Base-by-base conservation (phyloP, 2,113 vertebrate species). In the Gorsachius goisagi region DNA sequence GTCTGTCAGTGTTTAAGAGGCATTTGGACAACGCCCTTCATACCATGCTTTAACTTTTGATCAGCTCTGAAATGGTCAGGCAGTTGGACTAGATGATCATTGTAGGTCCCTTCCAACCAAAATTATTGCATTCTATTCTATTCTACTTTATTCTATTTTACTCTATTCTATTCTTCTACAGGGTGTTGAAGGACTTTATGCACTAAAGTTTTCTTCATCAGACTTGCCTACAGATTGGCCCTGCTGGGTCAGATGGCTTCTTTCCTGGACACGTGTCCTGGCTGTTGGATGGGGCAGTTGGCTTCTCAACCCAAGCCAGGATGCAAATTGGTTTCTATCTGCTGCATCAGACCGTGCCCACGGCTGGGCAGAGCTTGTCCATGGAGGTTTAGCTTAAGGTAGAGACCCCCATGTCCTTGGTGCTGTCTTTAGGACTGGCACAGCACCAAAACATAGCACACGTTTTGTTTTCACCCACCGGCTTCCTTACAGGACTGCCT, bases 381-480 rank as follows among this genome's bases (percentile, higher is more conserved):
- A 0, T 4, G 7, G 19, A 52, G 11, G 5, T 60, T 49, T 63
- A 89, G 45, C 50, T 33, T 0, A 1, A 50, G 73, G 35, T 20
- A 47, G 10, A 0, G 0, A 27, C 15, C 21, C 30, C 32, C 4
- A 3, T 21, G 59, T 27, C 53, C 67, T 83, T 33, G 21, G 20
- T 64, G 67, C 16, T 56, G 23, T n/a, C 35, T 27, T 76, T 69
- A 33, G 45, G 33, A 26, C 41, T 32, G 45, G 6, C 26, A 24
- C 7, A 15, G 4, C 1, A 6, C 22, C 33, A 58, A n/a, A 63
- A 68, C 16, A 30, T 0, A 75, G 20, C 52, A 15, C 0, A 0
- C 12, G 11, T 10, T 62, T n/a, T 35, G 5, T 67, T 53, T 72
- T 28, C 67, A 69, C 19, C 35, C n/a, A 6, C 14, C 32, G 33